These are phyloP conservation scores for Solenopsis invicta DNA, from an alignment of 1,140 invertebrate genomes.

Conservation along the genomic window DNA sequence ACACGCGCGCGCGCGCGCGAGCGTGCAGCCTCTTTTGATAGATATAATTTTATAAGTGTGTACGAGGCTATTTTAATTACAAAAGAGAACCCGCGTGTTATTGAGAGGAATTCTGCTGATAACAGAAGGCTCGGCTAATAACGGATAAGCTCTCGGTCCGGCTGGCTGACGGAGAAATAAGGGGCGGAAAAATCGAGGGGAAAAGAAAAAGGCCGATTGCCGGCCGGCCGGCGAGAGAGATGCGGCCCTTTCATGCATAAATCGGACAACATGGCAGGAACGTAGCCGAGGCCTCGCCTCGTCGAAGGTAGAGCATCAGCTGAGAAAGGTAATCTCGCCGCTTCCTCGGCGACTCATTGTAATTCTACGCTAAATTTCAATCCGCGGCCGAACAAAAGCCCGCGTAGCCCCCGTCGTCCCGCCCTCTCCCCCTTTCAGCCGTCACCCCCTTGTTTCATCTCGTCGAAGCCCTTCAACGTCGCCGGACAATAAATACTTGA, in stretches of 20 bases:
- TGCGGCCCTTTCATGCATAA: constrained; percentile 63
- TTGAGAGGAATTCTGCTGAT: constrained; percentile 24
- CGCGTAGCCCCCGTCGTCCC: constrained; percentile 55
- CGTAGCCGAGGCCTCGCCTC: constrained; percentile 8
- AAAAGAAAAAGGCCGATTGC: constrained; percentile 65
- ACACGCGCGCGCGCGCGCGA: neutral
- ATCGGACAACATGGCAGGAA: constrained; percentile 69
- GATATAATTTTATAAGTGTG: constrained; percentile 19
- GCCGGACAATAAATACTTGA: constrained; percentile 67
- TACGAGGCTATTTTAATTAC: constrained; percentile 40
- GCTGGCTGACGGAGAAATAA: constrained; percentile 32
- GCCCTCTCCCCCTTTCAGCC: constrained; percentile 33
- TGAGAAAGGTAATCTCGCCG: constrained; percentile 81
- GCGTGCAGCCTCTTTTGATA: constrained; percentile 16
- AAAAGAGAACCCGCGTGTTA: constrained; percentile 44
- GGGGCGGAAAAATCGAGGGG: constrained; percentile 28
- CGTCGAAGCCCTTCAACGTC: constrained; percentile 63
- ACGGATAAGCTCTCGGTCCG: constrained; percentile 34
- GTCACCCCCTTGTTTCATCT: constrained; percentile 55
- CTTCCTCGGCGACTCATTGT: constrained; percentile 76
- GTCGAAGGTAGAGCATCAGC: constrained; percentile 69
- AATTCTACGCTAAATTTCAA: constrained; percentile 85
- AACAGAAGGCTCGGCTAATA: constrained; percentile 31
- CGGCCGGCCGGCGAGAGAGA: constrained; percentile 27
- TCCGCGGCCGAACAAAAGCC: constrained; percentile 82